These are phyloP conservation scores for Crocallis elinguaria DNA, from an alignment of 2,888 invertebrate species.

Conservation along the genomic window DNA sequence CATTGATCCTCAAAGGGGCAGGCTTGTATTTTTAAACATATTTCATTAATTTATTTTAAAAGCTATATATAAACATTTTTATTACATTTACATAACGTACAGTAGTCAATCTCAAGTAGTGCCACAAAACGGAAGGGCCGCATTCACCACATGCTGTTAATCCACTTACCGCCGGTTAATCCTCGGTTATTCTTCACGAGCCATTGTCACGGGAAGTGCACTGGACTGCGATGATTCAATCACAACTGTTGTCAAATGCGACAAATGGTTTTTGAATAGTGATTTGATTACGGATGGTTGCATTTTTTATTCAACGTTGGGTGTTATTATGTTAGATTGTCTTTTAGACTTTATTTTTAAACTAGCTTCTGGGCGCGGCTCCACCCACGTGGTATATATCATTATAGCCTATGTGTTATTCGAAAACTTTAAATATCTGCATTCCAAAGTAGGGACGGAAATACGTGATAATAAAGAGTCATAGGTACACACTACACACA, in stretches of 20 bases:
- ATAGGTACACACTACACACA: too few species aligned
- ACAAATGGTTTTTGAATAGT: slow-evolving; percentile 28
- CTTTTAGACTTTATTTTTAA: neutral
- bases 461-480: too few species aligned
- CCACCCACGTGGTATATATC: too few species aligned
- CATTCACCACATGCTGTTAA: slow-evolving; percentile 61
- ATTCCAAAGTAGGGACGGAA: too few species aligned
- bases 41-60: too few species aligned
- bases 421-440: too few species aligned
- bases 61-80: too few species aligned
- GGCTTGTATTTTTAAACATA: too few species aligned
- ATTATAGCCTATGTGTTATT: too few species aligned
- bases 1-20: too few species aligned
- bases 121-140: slow-evolving; percentile 52
- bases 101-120: slow-evolving; percentile 14
- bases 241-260: slow-evolving; percentile 52
- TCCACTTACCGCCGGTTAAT: slow-evolving; percentile 71
- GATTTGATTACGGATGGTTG: slow-evolving; percentile 25
- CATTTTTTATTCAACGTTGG: slow-evolving; percentile 2
- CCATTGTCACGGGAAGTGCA: slow-evolving; percentile 51
- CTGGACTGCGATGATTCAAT: slow-evolving; percentile 63
- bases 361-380: too few species aligned
- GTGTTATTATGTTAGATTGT: neutral
- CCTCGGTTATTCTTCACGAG: slow-evolving; percentile 48
- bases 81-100: too few species aligned